Evolutionary conservation across 2,888 invertebrate species (phyloP).

Genomic region (Philhelius pedissequus): DNA sequence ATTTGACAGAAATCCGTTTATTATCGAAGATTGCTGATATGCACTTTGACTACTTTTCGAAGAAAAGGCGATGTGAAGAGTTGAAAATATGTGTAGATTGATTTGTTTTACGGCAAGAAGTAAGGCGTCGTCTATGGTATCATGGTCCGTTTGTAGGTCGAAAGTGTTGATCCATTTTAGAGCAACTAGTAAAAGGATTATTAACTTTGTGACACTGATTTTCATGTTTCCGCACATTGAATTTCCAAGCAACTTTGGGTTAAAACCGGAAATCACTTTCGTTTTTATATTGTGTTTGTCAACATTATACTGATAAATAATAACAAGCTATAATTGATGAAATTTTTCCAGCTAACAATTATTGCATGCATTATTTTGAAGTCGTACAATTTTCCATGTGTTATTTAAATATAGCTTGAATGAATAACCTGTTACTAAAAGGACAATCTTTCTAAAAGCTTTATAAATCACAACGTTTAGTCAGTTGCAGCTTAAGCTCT

Average conservation of each 20-base stretch:
- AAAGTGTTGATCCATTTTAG: not conserved
- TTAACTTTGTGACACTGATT: not conserved
- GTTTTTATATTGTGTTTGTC: not conserved
- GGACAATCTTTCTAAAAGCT: not conserved
- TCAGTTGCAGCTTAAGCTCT: not conserved
- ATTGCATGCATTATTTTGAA: not conserved
- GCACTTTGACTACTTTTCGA: constrained; percentile 1
- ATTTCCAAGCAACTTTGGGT: not conserved
- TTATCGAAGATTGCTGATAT: constrained; percentile 16
- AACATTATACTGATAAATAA: not conserved
- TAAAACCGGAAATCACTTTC: not conserved
- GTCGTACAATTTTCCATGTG: not conserved
- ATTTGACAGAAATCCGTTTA: constrained; percentile 30
- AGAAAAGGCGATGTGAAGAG: constrained; percentile 27
- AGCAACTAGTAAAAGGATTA: not conserved
- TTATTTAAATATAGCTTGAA: not conserved
- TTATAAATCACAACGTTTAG: not conserved
- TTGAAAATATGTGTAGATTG: not conserved
- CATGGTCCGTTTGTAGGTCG: not conserved
- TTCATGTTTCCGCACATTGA: not conserved
- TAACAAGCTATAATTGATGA: not conserved
- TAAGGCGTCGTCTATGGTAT: not conserved
- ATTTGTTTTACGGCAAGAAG: constrained; percentile 7
- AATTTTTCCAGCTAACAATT: not conserved
- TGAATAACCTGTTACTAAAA: not conserved